Evolutionary conservation across 2,113 vertebrate genomes (phyloP).

Genomic region (Mirounga angustirostris): DNA sequence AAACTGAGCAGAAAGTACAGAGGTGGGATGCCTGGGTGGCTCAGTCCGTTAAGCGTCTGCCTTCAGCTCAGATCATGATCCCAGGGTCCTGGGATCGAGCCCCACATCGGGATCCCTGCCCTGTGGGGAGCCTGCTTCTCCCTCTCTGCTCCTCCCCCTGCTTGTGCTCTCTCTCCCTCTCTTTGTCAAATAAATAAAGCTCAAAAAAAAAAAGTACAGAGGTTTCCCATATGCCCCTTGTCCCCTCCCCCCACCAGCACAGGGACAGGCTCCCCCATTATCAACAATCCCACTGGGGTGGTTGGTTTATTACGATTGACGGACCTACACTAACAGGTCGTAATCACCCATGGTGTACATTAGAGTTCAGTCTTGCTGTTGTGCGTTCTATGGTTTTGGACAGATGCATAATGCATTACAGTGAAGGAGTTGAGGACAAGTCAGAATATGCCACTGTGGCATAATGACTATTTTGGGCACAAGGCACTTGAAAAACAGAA

Average conservation of each 20-base stretch:
- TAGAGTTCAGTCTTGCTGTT: not conserved
- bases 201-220: too few relatives aligned
- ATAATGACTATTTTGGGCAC: not conserved
- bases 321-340: too few relatives aligned
- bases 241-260: not conserved
- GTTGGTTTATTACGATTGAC: not conserved
- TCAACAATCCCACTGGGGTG: not conserved
- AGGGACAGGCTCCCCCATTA: not conserved
- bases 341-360: not conserved
- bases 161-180: not conserved
- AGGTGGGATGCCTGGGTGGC: not conserved
- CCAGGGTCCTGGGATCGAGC: too few relatives aligned
- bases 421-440: not conserved
- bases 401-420: not conserved
- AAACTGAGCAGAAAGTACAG: not conserved
- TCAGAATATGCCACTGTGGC: not conserved
- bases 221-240: not conserved
- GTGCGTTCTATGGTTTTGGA: not conserved
- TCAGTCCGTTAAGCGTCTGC: too few relatives aligned
- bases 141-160: not conserved
- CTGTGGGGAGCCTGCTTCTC: not conserved
- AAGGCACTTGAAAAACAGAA: not conserved
- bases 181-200: not conserved
- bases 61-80: too few relatives aligned
- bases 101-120: too few relatives aligned